Evolutionary conservation across 2,888 invertebrate species (phyloP), one percentile per base, ranked within the genome.

Genomic region (Oscheius sp.): DNA sequence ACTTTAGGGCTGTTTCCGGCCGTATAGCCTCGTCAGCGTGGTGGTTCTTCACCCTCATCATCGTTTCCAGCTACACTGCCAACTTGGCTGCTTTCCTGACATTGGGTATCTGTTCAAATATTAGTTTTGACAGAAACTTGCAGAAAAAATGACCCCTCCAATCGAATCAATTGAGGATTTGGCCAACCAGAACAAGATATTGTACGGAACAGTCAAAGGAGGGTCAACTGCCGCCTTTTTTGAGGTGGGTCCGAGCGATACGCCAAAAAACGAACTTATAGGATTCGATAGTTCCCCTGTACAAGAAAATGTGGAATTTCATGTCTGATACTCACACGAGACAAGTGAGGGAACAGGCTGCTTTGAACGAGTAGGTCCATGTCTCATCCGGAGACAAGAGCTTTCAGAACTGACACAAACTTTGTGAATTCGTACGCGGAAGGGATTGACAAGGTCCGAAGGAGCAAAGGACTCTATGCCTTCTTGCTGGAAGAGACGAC

Each of bases 1-100:
- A 21, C 21, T 78, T 62, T 73, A 82, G 82, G 73, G 82, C 84
- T 29, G 77, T 81, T 11, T 83, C 82, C 0, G 96, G 96, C 4
- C 92, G 98, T 77, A 96, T 98, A 86, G 98, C 98, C 2, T 96
- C 96, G 58, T 94, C 96, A 57, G 96, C 96, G 1, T 99, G 98
- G 98, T 99, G 98, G 96, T 98, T 98, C 91, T 99, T 99, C 91
- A 98, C 97, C 0, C 92, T 99, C 75, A 98, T 99, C 88, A 92
- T 98, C 48, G 88, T 87, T 58, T 83, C 83, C 2, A 83, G 83
- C 0, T 84, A 99, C 90, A 99, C 99, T 55, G 99, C 99, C 76
- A 99, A 99, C 91, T 92, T 99, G 86, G 96, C 96, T 32, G 98
- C 99, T 2, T 98, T 98, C 90, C 93, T 99, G 75, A 99, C 98